Evolutionary conservation across 2,888 invertebrate species (phyloP).

Genomic region (Tholera decimalis): DNA sequence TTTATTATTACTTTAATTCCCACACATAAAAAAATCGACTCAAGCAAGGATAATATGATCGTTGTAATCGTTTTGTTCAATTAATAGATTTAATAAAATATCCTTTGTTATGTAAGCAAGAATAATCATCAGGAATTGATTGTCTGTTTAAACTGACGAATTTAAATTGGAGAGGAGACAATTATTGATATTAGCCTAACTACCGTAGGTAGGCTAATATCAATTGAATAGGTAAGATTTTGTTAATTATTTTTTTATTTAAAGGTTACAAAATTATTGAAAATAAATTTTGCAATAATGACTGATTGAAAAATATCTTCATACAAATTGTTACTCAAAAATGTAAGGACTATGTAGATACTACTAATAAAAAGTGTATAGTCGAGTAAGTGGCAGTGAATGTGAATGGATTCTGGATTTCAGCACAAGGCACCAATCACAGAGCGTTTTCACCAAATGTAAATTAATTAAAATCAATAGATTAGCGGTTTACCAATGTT

Average conservation of each 20-base stretch:
- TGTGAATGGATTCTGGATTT: neutral
- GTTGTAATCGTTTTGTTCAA: neutral
- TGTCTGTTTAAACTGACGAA: neutral
- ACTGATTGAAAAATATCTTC: no score
- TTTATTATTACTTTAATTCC: neutral
- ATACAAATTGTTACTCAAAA: neutral
- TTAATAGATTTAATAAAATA: neutral
- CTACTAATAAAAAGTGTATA: neutral
- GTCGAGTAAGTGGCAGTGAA: neutral
- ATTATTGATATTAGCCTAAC: no score
- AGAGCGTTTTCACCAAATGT: neutral
- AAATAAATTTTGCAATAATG: neutral
- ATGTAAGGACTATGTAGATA: no score
- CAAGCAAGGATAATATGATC: no score
- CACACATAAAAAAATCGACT: neutral
- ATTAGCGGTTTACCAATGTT: neutral
- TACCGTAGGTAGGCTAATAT: neutral
- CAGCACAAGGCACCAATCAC: neutral
- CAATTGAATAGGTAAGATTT: neutral
- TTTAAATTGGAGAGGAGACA: neutral
- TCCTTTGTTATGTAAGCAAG: neutral
- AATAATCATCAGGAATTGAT: neutral
- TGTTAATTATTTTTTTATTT: neutral
- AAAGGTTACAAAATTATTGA: neutral
- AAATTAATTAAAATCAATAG: neutral